These are phyloP conservation scores for Cephus pygmeus DNA, from an alignment of 2,888 invertebrate genomes.

Conservation along the genomic window DNA sequence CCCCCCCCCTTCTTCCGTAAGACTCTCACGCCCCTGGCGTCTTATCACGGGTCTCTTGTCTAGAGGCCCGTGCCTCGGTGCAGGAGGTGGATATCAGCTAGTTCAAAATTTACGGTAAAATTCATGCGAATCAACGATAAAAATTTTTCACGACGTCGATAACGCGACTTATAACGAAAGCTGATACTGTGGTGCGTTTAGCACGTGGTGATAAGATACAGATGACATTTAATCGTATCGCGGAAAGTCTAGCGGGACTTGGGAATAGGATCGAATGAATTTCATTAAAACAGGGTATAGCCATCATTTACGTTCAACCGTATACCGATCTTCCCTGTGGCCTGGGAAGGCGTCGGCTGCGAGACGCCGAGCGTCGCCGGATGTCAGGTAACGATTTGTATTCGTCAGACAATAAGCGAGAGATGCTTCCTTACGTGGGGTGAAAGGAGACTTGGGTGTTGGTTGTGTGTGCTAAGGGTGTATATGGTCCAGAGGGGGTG, in stretches of 20 bases:
- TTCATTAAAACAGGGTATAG: no score
- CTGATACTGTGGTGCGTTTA: not conserved
- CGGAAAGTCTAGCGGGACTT: not conserved
- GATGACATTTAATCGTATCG: no score
- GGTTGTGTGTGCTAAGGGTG: not conserved
- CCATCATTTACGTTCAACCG: no score
- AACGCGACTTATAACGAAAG: not conserved
- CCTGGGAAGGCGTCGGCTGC: not conserved
- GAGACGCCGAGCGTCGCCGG: not conserved
- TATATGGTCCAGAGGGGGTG: not conserved
- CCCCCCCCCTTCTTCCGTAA: no score
- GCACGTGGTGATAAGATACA: no score
- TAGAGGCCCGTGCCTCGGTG: not conserved
- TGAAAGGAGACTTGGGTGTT: not conserved
- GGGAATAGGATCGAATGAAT: not conserved
- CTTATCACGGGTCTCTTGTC: not conserved
- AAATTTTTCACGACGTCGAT: not conserved
- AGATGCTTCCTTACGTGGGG: slow-evolving; percentile 17
- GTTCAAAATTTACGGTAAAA: not conserved
- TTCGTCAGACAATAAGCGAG: slow-evolving; percentile 39
- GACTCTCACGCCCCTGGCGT: no score
- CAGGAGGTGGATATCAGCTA: not conserved
- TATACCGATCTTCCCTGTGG: not conserved
- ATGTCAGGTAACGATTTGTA: slow-evolving; percentile 40
- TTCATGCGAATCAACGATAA: not conserved